These are phyloP conservation scores for Micropoecilia bifurca DNA, from an alignment of 2,797 vertebrate species.

Conservation along the genomic window DNA sequence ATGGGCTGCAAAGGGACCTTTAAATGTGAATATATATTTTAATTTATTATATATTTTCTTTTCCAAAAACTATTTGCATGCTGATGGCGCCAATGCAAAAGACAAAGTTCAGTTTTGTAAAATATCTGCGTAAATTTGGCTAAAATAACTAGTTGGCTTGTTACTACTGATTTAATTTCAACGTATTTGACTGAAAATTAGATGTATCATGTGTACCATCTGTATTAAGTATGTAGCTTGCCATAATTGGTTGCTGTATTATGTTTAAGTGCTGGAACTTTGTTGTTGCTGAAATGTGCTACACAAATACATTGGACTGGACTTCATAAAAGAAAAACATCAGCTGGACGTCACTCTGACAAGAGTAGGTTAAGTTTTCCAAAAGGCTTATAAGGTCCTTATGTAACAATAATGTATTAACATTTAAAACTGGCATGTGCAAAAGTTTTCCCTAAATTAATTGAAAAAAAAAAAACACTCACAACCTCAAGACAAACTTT, in stretches of 20 bases:
- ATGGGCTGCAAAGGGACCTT: background rate
- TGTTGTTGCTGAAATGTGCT: no score
- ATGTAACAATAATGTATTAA: background rate
- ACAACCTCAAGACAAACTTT: background rate
- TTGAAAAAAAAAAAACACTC: background rate
- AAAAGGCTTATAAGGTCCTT: background rate
- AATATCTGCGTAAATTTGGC: no score
- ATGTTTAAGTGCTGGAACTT: no score
- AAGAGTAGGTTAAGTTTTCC: background rate
- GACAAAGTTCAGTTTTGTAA: no score
- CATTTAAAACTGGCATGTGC: background rate
- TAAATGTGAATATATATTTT: background rate
- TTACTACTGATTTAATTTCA: background rate
- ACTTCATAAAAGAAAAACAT: background rate
- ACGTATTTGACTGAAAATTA: background rate
- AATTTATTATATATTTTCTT: no score
- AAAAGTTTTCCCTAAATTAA: background rate
- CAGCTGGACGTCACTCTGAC: background rate
- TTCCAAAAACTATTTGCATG: no score
- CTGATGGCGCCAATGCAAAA: no score
- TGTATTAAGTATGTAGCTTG: no score
- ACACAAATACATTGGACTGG: no score
- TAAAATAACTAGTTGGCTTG: no score
- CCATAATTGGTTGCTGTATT: no score
- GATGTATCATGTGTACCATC: background rate